Evolutionary conservation across 2,113 vertebrate species (phyloP).

Genomic region (Colossoma macropomum): DNA sequence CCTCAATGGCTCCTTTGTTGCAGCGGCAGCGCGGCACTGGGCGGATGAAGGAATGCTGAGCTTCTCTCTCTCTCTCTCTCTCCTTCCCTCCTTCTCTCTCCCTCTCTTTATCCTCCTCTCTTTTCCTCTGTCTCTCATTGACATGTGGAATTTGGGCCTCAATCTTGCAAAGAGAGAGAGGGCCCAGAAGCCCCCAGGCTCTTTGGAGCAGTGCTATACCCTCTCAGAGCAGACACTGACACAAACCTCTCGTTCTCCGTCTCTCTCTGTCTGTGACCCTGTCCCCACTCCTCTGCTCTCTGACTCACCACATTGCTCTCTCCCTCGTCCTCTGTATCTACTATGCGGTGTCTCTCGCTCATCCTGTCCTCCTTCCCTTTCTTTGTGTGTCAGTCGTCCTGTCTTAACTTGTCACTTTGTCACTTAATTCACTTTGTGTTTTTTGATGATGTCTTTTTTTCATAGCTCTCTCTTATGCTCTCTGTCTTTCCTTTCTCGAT

Average conservation of each 20-base stretch:
- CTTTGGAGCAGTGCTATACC: conserved; percentile 45
- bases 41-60: conserved; percentile 63
- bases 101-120: conserved; percentile 34
- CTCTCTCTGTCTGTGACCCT: conserved; percentile 43
- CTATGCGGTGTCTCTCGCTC: not conserved
- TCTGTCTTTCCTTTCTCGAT: not conserved
- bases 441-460: conserved; percentile 8
- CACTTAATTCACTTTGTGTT: conserved; percentile 7
- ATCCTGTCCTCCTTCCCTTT: conserved; percentile 11
- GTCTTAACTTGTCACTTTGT: not conserved
- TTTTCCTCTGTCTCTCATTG: conserved; percentile 61
- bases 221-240: conserved; percentile 46
- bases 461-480: not conserved
- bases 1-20: conserved; percentile 80
- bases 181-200: conserved; percentile 59
- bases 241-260: conserved; percentile 51
- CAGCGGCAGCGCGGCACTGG: conserved; percentile 66
- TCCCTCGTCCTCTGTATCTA: not conserved
- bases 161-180: conserved; percentile 46
- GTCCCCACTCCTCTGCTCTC: conserved; percentile 21
- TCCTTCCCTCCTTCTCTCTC: conserved; percentile 12
- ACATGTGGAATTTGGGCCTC: conserved; percentile 74
- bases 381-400: conserved; percentile 30
- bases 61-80: conserved; percentile 40
- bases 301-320: conserved; percentile 33